Conservation (phyloP, 2,113 vertebrate genomes). For the Gymnogyps californianus region DNA sequence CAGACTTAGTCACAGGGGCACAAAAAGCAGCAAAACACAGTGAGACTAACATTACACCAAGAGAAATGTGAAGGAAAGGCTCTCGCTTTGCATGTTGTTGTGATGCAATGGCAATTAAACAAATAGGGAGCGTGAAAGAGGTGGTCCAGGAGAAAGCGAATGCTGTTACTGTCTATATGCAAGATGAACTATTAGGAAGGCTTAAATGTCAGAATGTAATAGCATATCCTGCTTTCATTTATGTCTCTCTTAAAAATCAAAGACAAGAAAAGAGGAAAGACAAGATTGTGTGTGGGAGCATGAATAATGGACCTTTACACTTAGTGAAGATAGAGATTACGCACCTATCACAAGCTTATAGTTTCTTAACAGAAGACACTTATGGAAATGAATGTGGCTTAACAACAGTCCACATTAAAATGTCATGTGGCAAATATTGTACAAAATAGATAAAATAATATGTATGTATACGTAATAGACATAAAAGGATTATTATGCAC, state of each 20-base stretch:
- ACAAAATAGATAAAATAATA: background rate
- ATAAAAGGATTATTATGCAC: background rate
- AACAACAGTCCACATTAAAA: background rate
- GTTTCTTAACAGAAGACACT: background rate
- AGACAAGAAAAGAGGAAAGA: background rate
- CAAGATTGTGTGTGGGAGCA: background rate
- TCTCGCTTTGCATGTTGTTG: background rate
- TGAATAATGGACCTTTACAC: background rate
- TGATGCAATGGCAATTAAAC: background rate
- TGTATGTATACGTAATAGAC: background rate
- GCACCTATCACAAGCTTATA: background rate
- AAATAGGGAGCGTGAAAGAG: background rate
- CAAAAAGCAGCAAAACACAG: background rate
- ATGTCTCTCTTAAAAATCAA: background rate
- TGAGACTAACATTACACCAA: background rate
- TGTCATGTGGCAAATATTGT: background rate
- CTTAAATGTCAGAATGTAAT: background rate
- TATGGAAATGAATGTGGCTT: background rate
- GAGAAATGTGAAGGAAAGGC: background rate
- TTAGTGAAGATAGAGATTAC: background rate
- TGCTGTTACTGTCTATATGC: background rate
- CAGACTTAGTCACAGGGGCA: background rate
- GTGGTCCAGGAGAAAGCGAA: background rate
- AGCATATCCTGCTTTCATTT: background rate
- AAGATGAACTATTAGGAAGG: background rate